Evolutionary conservation across 2,797 vertebrate genomes (phyloP).

Genomic region (Myotis findleyi): DNA sequence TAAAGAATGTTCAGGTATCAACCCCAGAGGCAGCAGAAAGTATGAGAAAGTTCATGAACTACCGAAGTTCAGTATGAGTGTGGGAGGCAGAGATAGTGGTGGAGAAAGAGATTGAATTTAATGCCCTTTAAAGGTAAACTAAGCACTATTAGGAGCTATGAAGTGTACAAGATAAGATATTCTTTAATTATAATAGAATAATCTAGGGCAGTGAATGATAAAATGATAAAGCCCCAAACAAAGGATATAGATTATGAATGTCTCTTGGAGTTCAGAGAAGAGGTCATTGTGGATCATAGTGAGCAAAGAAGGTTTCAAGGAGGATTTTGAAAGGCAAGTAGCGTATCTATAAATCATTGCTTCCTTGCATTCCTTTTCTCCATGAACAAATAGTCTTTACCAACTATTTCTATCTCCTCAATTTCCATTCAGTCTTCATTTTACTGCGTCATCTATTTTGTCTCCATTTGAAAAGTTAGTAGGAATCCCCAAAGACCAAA

Average conservation of each 20-base stretch:
- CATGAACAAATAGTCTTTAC: neutral
- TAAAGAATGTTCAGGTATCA: neutral
- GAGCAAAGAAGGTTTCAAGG: neutral
- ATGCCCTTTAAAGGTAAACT: neutral
- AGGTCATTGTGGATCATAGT: neutral
- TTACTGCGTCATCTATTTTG: neutral
- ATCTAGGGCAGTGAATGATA: neutral
- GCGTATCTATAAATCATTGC: neutral
- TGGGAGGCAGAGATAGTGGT: neutral
- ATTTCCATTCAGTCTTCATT: neutral
- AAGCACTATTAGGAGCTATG: neutral
- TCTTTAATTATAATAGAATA: neutral
- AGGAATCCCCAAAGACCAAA: neutral
- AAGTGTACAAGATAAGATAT: neutral
- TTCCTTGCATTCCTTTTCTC: neutral
- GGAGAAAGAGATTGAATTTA: neutral
- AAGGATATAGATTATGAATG: neutral
- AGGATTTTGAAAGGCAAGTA: neutral
- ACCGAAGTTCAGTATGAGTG: neutral
- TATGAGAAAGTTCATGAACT: neutral
- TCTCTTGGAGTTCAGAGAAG: neutral
- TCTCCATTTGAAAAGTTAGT: neutral
- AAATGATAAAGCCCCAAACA: neutral
- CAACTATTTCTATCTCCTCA: neutral
- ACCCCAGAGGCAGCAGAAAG: neutral